Percentiles rank a stretch among this genome's conserved stretches.
Evolutionary conservation across 2,113 vertebrate genomes (phyloP).

Genomic region (Ammospiza nelsoni): DNA sequence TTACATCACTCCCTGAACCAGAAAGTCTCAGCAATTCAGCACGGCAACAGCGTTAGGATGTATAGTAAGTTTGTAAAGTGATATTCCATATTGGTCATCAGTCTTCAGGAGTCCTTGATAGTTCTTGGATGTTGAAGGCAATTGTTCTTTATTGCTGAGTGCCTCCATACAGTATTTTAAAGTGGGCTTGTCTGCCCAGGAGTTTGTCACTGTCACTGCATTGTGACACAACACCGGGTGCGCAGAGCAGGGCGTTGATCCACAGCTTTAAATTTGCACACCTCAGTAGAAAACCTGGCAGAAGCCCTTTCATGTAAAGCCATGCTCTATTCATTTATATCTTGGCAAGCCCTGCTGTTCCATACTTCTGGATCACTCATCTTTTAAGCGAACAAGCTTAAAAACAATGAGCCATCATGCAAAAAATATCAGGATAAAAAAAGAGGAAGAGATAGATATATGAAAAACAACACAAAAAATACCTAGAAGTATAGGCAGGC

Average conservation of each 20-base stretch:
- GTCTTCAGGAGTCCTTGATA: conserved; percentile 45
- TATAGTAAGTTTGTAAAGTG: neutral
- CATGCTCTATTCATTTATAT: neutral
- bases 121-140: neutral
- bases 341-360: neutral
- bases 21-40: neutral
- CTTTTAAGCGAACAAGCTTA: neutral
- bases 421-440: neutral
- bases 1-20: neutral
- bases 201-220: conserved; percentile 23
- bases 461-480: neutral
- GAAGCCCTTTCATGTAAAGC: conserved; percentile 1
- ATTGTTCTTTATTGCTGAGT: conserved; percentile 25
- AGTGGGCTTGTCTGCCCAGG: neutral
- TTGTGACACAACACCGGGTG: neutral
- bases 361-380: neutral
- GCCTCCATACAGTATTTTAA: conserved; percentile 4
- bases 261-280: conserved; percentile 24
- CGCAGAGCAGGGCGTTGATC: neutral
- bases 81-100: neutral
- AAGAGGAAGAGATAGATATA: neutral
- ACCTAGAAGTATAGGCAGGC: neutral
- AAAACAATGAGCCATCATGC: neutral
- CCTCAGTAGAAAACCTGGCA: conserved; percentile 6
- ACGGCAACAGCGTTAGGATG: neutral